These are phyloP conservation scores for Germaria angustata DNA, from an alignment of 2,888 invertebrate genomes.

Conservation along the genomic window DNA sequence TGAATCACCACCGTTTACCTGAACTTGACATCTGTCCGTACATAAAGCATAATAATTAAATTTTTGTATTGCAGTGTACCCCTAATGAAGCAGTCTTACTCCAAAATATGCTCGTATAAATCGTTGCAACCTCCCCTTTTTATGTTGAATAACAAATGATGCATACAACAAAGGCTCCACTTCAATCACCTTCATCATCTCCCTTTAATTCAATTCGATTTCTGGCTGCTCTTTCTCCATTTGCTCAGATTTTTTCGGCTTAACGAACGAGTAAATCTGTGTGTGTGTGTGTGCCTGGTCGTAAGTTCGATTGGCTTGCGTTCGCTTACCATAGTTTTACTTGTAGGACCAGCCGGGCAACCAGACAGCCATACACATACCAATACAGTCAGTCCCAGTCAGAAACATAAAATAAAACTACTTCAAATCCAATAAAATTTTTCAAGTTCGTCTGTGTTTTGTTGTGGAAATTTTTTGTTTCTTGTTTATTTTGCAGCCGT, in stretches of 20 bases:
- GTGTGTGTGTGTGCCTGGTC: neutral
- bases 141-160: conserved; percentile 32
- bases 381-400: neutral
- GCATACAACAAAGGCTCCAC: conserved; percentile 37
- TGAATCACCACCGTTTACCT: too few relatives aligned
- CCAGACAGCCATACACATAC: neutral
- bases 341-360: conserved; percentile 24
- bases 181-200: neutral
- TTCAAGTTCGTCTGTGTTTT: conserved; percentile 64
- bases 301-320: neutral
- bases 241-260: conserved; percentile 6
- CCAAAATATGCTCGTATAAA: neutral
- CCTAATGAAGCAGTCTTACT: conserved; percentile 3
- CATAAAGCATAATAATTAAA: too few relatives aligned
- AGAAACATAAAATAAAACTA: conserved; percentile 22
- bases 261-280: neutral
- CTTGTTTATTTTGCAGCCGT: conserved; percentile 23
- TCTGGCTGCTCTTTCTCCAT: conserved; percentile 4
- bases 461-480: conserved; percentile 39
- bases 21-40: too few relatives aligned
- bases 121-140: conserved; percentile 7
- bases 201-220: conserved; percentile 20
- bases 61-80: too few relatives aligned
- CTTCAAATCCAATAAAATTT: conserved; percentile 46
- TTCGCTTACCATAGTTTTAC: conserved; percentile 50